Percentiles rank a stretch among this genome's conserved stretches.
These are phyloP conservation scores for Heliconius sara DNA, from an alignment of 2,888 invertebrate genomes.

Conservation along the genomic window DNA sequence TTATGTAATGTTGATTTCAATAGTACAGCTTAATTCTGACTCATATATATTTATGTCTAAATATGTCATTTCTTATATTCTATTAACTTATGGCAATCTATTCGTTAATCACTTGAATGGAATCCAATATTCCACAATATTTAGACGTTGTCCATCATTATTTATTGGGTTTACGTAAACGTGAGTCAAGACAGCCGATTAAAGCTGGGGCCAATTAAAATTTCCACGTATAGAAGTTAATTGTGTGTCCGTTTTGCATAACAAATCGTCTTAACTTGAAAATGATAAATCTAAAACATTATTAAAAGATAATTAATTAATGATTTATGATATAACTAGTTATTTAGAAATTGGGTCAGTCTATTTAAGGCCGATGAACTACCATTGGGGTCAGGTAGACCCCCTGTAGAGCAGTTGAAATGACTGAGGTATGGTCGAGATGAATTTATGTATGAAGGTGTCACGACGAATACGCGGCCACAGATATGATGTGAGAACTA, in stretches of 20 bases:
- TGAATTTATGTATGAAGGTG: conserved; percentile 44
- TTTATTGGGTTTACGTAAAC: conserved; percentile 28
- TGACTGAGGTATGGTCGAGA: conserved; percentile 35
- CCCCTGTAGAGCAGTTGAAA: conserved; percentile 45
- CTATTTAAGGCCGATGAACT: conserved; percentile 51
- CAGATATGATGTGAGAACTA: conserved; percentile 24
- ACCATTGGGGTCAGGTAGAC: conserved; percentile 46
- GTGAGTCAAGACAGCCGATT: conserved; percentile 24
- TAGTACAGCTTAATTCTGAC: not conserved
- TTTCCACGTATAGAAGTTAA: conserved; percentile 45
- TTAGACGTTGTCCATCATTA: conserved; percentile 31
- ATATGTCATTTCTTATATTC: not conserved
- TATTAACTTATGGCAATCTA: not conserved
- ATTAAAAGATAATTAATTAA: conserved; percentile 52
- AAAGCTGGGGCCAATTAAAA: conserved; percentile 40
- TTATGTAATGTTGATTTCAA: too few species aligned
- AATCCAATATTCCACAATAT: conserved; percentile 21
- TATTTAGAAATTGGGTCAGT: conserved; percentile 52
- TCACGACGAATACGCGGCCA: conserved; percentile 23
- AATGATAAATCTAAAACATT: conserved; percentile 50
- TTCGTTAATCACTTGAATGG: not conserved
- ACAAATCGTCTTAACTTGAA: conserved; percentile 47
- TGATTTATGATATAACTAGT: conserved; percentile 49
- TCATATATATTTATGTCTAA: not conserved
- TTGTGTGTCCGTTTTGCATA: conserved; percentile 49